phyloP scores from a whole-genome alignment of 2,797 vertebrate species.

The Sebastiscus tertius region DNA sequence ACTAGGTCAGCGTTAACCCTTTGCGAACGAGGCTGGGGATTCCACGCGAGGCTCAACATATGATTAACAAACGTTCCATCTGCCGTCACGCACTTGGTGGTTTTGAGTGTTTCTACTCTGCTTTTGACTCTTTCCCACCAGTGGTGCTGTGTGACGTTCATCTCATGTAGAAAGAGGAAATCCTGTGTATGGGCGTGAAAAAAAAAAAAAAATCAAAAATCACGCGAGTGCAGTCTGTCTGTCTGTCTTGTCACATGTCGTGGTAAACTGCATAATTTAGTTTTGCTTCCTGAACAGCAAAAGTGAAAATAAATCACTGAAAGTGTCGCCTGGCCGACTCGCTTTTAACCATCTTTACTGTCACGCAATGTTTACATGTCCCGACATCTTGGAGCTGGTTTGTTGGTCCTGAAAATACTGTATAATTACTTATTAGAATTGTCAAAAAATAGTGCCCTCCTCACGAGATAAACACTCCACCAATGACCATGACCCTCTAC shows the following conservation, averaged over 20 bases:
- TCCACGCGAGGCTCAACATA: slow-evolving; percentile 52
- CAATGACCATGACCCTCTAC: slow-evolving; percentile 10
- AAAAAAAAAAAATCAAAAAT: slow-evolving; percentile 14
- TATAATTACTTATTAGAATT: neutral
- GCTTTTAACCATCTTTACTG: neutral
- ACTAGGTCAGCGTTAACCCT: slow-evolving; percentile 84
- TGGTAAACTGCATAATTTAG: slow-evolving; percentile 38
- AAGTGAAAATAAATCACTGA: slow-evolving; percentile 14
- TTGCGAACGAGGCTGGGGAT: slow-evolving; percentile 65
- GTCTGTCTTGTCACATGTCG: slow-evolving; percentile 34
- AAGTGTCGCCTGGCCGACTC: neutral
- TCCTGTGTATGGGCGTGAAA: slow-evolving; percentile 55
- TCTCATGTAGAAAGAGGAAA: slow-evolving; percentile 61
- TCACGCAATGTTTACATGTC: neutral
- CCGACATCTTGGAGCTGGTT: neutral
- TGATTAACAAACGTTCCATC: slow-evolving; percentile 65
- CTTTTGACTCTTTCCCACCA: slow-evolving; percentile 33
- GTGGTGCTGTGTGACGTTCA: slow-evolving; percentile 12
- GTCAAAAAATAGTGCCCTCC: neutral
- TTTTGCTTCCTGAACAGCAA: slow-evolving; percentile 54
- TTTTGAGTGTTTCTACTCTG: slow-evolving; percentile 22
- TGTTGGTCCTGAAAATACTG: slow-evolving; percentile 1
- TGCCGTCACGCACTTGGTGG: slow-evolving; percentile 23
- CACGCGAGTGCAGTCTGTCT: slow-evolving; percentile 20
- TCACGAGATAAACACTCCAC: slow-evolving; percentile 36